These are phyloP conservation scores for Balanococcus diminutus DNA, from an alignment of 2,888 invertebrate species.

Conservation along the genomic window DNA sequence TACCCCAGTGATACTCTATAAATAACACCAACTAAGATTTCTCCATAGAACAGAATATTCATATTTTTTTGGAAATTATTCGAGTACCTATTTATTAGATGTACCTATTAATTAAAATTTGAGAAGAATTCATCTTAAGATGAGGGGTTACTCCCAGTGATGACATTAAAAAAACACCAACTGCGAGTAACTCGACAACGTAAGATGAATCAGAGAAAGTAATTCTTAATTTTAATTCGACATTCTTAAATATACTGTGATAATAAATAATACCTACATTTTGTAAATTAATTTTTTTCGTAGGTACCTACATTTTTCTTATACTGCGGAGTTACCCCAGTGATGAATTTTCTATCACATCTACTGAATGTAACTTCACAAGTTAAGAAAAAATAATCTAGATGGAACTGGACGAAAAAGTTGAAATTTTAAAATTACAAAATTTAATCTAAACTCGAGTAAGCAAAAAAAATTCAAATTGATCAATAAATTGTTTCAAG, in stretches of 20 bases:
- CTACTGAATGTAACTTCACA: neutral
- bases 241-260: no score
- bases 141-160: slow-evolving; percentile 26
- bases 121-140: neutral
- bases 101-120: neutral
- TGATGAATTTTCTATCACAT: neutral
- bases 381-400: neutral
- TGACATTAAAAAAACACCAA: neutral
- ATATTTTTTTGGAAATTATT: neutral
- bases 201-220: neutral
- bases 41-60: slow-evolving; percentile 3
- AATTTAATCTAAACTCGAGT: neutral
- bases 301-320: neutral
- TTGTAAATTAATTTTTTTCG: no score
- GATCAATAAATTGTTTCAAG: neutral
- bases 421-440: neutral
- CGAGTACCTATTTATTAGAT: neutral
- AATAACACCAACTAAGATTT: neutral
- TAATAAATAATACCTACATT: no score
- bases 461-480: neutral
- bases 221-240: no score
- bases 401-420: neutral
- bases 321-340: slow-evolving; percentile 33
- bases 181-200: slow-evolving; percentile 16
- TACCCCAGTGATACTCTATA: slow-evolving; percentile 1